These are phyloP conservation scores for Dipodomys merriami DNA, from an alignment of 2,113 vertebrate species.

Conservation along the genomic window DNA sequence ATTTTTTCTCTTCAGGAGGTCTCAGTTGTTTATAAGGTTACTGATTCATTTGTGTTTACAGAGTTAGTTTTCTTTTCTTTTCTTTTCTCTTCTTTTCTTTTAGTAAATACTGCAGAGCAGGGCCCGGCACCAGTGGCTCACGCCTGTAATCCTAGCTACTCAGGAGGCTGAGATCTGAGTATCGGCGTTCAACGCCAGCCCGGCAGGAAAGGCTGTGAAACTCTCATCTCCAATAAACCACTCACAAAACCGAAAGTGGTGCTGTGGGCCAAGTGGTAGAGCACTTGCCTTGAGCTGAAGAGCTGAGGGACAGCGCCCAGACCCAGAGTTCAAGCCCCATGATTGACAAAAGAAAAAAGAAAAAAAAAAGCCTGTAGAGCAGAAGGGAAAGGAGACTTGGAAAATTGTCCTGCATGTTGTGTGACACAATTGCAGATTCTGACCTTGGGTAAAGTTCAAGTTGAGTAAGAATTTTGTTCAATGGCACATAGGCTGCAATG, in stretches of 20 bases:
- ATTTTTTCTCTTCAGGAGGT: not conserved
- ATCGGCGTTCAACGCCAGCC: no score
- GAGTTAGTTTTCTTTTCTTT: not conserved
- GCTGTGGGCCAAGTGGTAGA: no score
- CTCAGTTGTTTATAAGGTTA: constrained; percentile 27
- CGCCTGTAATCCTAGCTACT: no score
- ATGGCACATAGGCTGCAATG: not conserved
- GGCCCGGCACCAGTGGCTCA: no score
- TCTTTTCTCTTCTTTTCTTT: not conserved
- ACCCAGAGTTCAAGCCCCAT: no score
- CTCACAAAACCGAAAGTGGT: no score
- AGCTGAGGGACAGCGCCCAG: no score
- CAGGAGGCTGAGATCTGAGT: no score
- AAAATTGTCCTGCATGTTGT: not conserved
- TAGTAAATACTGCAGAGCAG: not conserved
- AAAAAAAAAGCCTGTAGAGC: not conserved
- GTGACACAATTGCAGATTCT: not conserved
- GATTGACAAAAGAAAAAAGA: no score
- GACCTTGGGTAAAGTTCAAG: constrained; percentile 47
- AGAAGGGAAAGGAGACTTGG: not conserved
- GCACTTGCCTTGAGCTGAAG: no score
- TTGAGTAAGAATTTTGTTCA: constrained; percentile 28
- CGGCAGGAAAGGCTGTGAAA: no score
- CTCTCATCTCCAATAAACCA: no score
- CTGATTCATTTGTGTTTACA: constrained; percentile 7